Conservation (phyloP, 64 coral and sea anemone species). For the Pocillopora verrucosa region DNA sequence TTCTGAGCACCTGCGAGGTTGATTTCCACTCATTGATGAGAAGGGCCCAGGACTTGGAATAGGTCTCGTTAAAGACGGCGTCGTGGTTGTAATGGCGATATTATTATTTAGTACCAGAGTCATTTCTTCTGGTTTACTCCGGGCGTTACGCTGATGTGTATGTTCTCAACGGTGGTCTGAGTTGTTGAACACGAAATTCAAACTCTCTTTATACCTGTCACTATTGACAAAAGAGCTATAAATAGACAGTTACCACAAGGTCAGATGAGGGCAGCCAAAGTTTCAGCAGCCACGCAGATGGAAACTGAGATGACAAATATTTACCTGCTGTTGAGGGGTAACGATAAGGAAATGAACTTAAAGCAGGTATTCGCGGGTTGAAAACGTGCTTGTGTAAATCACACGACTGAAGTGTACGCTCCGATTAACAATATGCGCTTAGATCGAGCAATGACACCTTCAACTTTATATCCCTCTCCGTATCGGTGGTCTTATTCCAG, state of each 20-base stretch:
- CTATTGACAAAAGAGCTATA: conserved; percentile 26
- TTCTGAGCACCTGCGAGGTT: conserved; percentile 14
- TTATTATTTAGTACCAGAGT: conserved; percentile 30
- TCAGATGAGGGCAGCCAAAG: conserved; percentile 25
- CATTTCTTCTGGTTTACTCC: background rate
- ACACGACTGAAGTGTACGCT: background rate
- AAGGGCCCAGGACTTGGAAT: conserved; percentile 34
- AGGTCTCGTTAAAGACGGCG: conserved; percentile 32
- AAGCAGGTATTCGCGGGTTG: background rate
- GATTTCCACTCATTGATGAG: background rate
- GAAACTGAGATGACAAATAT: conserved; percentile 45
- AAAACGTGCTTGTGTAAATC: conserved; percentile 9
- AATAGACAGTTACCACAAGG: conserved; percentile 17
- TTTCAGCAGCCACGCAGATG: background rate
- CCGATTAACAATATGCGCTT: background rate
- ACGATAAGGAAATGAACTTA: background rate
- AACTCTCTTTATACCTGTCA: conserved; percentile 39
- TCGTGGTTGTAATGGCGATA: conserved; percentile 20
- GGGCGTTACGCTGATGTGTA: background rate
- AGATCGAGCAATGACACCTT: background rate
- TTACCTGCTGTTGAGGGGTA: conserved; percentile 3
- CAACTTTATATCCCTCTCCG: background rate
- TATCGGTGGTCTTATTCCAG: background rate
- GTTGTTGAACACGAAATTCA: conserved; percentile 1
- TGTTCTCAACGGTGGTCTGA: background rate